Conservation (phyloP, 2,797 vertebrate species). For the Mus caroli region DNA sequence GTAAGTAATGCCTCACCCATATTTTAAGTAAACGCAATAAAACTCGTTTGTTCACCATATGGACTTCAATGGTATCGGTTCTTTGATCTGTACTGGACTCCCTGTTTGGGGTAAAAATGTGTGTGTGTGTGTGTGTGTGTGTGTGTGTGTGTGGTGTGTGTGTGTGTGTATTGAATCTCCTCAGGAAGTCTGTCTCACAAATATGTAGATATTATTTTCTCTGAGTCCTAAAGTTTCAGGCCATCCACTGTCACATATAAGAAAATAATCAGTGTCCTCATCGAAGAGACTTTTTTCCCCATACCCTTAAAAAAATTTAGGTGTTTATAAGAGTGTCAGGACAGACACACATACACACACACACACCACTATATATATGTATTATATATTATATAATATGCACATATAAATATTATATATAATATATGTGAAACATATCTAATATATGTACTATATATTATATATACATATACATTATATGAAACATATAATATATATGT, state of each 20-base stretch:
- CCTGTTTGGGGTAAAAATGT: neutral
- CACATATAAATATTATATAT: too few relatives aligned
- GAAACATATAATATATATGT: neutral
- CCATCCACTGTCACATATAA: neutral
- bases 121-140: neutral
- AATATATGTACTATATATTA: too few relatives aligned
- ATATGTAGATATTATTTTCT: neutral
- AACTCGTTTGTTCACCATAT: neutral
- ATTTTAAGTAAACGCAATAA: neutral
- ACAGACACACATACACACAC: neutral
- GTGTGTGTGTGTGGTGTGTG: neutral
- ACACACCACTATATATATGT: neutral
- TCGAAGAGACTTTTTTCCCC: neutral
- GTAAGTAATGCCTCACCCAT: neutral
- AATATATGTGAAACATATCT: too few relatives aligned
- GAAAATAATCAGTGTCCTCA: neutral
- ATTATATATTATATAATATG: neutral
- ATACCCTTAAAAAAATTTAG: neutral
- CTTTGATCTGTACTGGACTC: neutral
- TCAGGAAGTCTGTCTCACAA: neutral
- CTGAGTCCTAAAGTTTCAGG: neutral
- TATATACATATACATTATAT: neutral
- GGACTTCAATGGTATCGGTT: neutral
- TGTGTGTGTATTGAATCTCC: neutral
- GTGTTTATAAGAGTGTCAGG: neutral